A percentile compares a stretch with the other conserved stretches of the same genome.
phyloP scores from a whole-genome alignment of 92 coral and sea anemone species.

The Heliopora coerulea region DNA sequence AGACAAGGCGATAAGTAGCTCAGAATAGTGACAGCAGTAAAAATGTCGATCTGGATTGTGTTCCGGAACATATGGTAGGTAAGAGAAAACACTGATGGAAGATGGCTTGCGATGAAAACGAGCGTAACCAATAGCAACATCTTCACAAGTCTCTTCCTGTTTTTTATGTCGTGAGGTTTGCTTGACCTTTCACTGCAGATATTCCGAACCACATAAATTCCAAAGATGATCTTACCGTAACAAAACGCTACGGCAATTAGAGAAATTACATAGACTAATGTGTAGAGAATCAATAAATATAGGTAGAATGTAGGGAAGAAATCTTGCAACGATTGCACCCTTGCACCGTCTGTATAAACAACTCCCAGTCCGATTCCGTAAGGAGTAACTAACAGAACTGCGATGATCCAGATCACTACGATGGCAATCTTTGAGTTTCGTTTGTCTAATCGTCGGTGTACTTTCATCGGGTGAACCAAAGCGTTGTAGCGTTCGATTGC shows the following conservation, averaged over 20 bases:
- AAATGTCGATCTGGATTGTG: too few relatives aligned
- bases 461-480: constrained; percentile 2
- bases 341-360: too few relatives aligned
- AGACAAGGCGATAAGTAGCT: not conserved
- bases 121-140: not conserved
- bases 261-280: not conserved
- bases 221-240: constrained; percentile 11
- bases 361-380: too few relatives aligned
- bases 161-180: not conserved
- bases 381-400: too few relatives aligned
- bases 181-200: constrained; percentile 10
- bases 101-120: not conserved
- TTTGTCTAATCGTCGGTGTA: not conserved
- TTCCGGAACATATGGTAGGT: not conserved
- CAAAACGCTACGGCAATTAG: not conserved
- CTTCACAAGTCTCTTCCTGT: not conserved
- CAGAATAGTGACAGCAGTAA: not conserved
- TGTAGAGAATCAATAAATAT: too few relatives aligned
- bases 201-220: not conserved
- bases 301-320: too few relatives aligned
- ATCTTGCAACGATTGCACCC: too few relatives aligned
- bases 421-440: constrained; percentile 12
- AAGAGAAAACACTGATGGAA: not conserved
- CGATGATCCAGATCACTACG: not conserved
- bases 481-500: constrained; percentile 19